phyloP scores from a whole-genome alignment of 2,113 vertebrate species.

The Herpailurus yagouaroundi region DNA sequence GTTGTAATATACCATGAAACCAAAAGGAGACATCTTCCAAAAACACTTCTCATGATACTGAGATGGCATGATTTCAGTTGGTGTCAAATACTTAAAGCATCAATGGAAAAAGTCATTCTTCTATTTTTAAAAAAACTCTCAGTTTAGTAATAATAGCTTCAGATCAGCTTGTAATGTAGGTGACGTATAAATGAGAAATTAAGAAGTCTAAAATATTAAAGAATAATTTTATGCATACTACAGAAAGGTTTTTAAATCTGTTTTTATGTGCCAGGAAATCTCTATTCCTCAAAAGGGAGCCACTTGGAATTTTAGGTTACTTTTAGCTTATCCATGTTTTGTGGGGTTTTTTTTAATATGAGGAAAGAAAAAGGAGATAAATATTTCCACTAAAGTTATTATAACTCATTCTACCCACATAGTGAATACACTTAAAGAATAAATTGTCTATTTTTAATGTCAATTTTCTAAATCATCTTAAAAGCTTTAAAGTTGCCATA shows the following conservation, averaged over 20 bases:
- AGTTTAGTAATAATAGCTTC: neutral
- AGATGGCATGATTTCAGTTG: neutral
- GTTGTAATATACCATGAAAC: neutral
- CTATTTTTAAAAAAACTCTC: neutral
- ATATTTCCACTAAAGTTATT: conserved; percentile 27
- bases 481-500: neutral
- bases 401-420: neutral
- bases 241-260: neutral
- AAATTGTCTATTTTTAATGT: neutral
- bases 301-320: neutral
- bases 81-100: neutral
- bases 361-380: neutral
- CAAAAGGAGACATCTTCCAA: neutral
- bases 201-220: neutral
- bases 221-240: neutral
- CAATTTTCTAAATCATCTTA: conserved; percentile 3
- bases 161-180: neutral
- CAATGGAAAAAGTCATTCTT: neutral
- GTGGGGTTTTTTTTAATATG: neutral
- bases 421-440: neutral
- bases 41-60: neutral
- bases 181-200: neutral
- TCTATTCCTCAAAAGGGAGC: neutral
- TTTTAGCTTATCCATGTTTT: neutral
- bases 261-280: neutral